phyloP scores from a whole-genome alignment of 2,888 invertebrate genomes.

The Eilema griseolum region DNA sequence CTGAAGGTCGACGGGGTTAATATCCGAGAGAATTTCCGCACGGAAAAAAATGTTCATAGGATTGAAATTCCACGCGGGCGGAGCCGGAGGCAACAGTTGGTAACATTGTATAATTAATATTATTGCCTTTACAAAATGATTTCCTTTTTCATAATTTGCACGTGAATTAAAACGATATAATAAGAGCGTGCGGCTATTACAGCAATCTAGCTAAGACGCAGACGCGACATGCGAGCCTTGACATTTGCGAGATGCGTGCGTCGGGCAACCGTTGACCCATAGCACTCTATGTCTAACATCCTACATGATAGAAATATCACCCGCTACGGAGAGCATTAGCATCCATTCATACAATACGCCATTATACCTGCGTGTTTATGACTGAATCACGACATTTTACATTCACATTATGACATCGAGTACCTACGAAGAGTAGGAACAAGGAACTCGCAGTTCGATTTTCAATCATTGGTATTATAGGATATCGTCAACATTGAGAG shows the following conservation, averaged over 20 bases:
- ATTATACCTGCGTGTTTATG: conserved; percentile 72
- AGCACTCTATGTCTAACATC: conserved; percentile 65
- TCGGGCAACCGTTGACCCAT: conserved; percentile 74
- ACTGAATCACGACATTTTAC: conserved; percentile 76
- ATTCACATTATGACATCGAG: conserved; percentile 75
- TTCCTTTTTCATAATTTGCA: background rate
- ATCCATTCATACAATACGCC: conserved; percentile 77
- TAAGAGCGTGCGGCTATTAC: conserved; percentile 4
- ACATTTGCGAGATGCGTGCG: conserved; percentile 74
- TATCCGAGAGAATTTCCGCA: no score
- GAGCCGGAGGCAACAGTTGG: no score
- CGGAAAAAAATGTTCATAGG: no score
- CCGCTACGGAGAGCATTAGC: conserved; percentile 63
- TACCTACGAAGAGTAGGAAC: conserved; percentile 68
- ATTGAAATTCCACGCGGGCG: no score
- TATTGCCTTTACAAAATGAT: background rate
- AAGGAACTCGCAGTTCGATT: conserved; percentile 64
- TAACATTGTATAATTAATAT: background rate
- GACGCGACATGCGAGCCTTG: conserved; percentile 69
- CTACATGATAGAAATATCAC: conserved; percentile 66
- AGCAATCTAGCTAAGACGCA: conserved; percentile 40
- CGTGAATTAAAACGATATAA: background rate
- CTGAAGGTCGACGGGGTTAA: no score
- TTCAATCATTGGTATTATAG: conserved; percentile 54
- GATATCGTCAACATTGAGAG: conserved; percentile 25